Conservation (phyloP, 2,797 vertebrate genomes). For the Heterohyrax brucei region DNA sequence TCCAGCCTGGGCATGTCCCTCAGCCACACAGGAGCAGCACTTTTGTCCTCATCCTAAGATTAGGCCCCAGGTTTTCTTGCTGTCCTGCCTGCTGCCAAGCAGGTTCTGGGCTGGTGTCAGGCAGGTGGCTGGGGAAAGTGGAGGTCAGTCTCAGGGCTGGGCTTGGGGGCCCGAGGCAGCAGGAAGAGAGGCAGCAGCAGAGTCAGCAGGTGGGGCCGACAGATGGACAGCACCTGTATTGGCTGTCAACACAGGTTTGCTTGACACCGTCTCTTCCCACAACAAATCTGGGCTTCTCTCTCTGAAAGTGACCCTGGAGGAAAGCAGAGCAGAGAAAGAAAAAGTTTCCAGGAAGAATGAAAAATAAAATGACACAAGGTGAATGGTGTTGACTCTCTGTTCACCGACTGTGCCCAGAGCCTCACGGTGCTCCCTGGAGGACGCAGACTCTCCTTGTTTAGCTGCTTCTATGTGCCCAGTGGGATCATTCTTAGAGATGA, state of each 20-base stretch:
- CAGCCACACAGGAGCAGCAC: neutral
- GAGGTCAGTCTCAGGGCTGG: accelerated
- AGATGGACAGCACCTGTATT: slow-evolving; percentile 8
- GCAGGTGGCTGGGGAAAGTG: neutral
- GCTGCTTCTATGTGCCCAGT: neutral
- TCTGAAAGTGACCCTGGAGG: slow-evolving; percentile 46
- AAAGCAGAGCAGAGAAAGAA: neutral
- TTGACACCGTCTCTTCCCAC: neutral
- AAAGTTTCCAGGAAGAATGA: neutral
- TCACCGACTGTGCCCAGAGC: neutral
- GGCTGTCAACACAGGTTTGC: slow-evolving; percentile 64
- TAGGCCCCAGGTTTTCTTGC: neutral
- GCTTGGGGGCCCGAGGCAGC: neutral
- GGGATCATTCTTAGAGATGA: accelerated
- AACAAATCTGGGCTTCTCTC: slow-evolving; percentile 5
- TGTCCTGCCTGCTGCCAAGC: neutral
- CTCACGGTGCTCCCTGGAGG: neutral
- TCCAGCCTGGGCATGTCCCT: neutral
- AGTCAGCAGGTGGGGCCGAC: neutral
- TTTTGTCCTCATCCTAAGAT: neutral
- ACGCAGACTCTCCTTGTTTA: neutral
- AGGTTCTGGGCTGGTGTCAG: neutral
- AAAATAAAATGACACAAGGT: neutral
- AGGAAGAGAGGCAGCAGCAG: neutral
- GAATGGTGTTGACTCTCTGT: neutral